Percentiles rank a stretch among this genome's conserved stretches.
phyloP scores from a whole-genome alignment of 2,888 invertebrate species.

The Chloroclysta siterata region DNA sequence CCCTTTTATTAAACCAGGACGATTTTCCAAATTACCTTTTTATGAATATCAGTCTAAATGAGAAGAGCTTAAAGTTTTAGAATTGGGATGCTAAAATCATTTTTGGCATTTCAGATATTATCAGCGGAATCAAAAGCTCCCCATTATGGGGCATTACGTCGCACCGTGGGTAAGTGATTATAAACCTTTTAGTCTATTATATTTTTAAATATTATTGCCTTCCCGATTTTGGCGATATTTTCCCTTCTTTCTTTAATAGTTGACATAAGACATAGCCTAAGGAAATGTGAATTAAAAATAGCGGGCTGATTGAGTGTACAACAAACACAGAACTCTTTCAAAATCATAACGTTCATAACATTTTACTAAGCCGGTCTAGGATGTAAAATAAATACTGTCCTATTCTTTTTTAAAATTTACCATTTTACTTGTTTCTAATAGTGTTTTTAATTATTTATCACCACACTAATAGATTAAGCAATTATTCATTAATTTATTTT shows the following conservation, averaged over 20 bases:
- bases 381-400: too few relatives aligned
- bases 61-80: background rate
- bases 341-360: too few relatives aligned
- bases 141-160: conserved; percentile 73
- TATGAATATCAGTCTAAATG: background rate
- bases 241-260: background rate
- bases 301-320: background rate
- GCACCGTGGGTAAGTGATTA: conserved; percentile 67
- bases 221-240: background rate
- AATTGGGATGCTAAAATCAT: conserved; percentile 16
- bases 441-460: conserved; percentile 15
- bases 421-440: too few relatives aligned
- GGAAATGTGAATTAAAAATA: background rate
- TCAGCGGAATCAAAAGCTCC: conserved; percentile 53
- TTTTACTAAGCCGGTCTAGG: too few relatives aligned
- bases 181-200: background rate
- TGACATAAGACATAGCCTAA: too few relatives aligned
- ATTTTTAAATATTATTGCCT: background rate
- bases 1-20: background rate
- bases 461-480: conserved; percentile 21
- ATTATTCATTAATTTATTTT: conserved; percentile 7
- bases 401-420: too few relatives aligned
- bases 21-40: background rate
- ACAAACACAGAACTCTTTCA: too few relatives aligned
- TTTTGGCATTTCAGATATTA: conserved; percentile 53